These are phyloP conservation scores for Euglossa dilemma DNA, from an alignment of 1,140 invertebrate genomes.

Conservation along the genomic window DNA sequence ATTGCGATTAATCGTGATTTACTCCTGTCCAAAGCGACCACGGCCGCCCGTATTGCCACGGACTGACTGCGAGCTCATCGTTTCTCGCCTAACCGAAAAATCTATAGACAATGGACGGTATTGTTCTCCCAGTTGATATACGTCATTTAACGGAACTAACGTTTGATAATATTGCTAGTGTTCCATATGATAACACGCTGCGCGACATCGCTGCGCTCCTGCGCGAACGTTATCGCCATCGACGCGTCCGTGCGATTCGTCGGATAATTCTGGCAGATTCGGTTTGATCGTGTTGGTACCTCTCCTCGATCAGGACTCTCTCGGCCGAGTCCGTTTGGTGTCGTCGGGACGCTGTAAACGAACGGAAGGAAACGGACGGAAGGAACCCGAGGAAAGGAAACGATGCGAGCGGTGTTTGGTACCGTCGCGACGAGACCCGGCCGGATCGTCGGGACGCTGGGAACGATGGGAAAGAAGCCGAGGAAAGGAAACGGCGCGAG, in stretches of 20 bases:
- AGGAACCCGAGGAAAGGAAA: background rate
- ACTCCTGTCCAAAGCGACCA: slow-evolving; percentile 1
- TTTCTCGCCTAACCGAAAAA: slow-evolving; percentile 10
- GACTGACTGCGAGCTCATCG: background rate
- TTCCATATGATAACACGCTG: background rate
- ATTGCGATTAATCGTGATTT: slow-evolving; percentile 48
- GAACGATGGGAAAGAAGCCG: background rate
- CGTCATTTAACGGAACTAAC: slow-evolving; percentile 5
- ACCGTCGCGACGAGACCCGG: background rate
- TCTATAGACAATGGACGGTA: background rate
- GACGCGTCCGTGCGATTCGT: background rate
- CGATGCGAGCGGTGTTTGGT: too few species aligned
- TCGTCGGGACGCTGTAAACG: background rate
- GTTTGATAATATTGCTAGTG: slow-evolving; percentile 31
- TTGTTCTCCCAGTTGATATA: background rate
- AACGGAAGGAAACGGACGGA: background rate
- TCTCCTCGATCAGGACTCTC: too few species aligned
- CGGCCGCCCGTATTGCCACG: background rate
- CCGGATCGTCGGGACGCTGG: background rate
- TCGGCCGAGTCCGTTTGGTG: too few species aligned
- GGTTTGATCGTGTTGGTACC: background rate
- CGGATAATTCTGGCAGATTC: slow-evolving; percentile 9
- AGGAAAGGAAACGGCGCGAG: background rate
- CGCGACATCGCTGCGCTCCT: background rate
- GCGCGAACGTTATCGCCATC: background rate